Conservation (phyloP, 1,140 invertebrate genomes). For the Macrobrachium rosenbergii region DNA sequence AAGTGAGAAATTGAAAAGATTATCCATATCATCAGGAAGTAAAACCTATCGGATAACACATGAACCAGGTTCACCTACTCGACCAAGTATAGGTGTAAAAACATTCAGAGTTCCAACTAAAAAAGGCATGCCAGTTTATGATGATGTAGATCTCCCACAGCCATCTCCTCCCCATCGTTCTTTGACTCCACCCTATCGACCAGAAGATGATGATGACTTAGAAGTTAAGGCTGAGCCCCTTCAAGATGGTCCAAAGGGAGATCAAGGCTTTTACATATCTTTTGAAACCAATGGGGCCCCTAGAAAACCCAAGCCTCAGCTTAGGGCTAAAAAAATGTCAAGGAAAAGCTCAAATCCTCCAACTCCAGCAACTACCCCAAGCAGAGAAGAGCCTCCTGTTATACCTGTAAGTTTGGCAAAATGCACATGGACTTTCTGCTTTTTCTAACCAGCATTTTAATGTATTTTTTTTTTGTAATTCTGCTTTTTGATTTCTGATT, state of each 20-base stretch:
- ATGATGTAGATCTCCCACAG: conserved; percentile 64
- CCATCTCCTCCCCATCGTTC: conserved; percentile 61
- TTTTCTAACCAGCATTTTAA: conserved; percentile 25
- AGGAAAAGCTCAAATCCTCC: conserved; percentile 66
- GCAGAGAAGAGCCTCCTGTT: conserved; percentile 63
- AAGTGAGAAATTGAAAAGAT: conserved; percentile 73
- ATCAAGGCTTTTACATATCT: conserved; percentile 95
- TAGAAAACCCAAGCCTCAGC: conserved; percentile 88
- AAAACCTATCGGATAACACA: conserved; percentile 83
- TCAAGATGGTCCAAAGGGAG: conserved; percentile 70
- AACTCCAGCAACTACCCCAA: conserved; percentile 60
- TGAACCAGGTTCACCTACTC: conserved; percentile 65
- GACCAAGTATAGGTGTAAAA: conserved; percentile 61
- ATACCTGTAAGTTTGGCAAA: conserved; percentile 60
- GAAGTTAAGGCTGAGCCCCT: conserved; percentile 67
- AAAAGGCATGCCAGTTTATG: conserved; percentile 61
- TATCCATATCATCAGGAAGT: conserved; percentile 88
- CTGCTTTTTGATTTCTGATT: background rate
- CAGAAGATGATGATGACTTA: conserved; percentile 64
- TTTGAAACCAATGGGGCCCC: conserved; percentile 87
- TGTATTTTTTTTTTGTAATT: conserved; percentile 3
- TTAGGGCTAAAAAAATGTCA: conserved; percentile 70
- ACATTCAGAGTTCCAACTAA: conserved; percentile 65
- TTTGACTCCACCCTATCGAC: conserved; percentile 59
- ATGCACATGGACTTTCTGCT: conserved; percentile 24